Percentiles rank a stretch among this genome's conserved stretches.
phyloP scores from a whole-genome alignment of 2,113 vertebrate genomes.

The Stigmatopora argus region DNA sequence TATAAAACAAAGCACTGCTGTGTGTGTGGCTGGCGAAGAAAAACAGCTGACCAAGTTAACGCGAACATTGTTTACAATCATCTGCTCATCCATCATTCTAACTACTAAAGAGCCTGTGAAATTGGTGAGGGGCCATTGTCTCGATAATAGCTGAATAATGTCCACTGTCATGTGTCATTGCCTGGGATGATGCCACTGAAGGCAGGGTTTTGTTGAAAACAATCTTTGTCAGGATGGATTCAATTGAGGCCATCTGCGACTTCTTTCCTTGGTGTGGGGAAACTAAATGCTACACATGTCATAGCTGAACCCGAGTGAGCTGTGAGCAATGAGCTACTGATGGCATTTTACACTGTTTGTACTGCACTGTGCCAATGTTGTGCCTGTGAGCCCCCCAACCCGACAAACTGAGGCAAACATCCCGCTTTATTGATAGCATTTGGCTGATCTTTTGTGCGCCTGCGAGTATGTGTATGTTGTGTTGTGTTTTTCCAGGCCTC shows the following conservation, averaged over 20 bases:
- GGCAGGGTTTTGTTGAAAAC: conserved; percentile 44
- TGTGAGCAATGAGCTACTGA: conserved; percentile 36
- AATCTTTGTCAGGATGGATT: conserved; percentile 24
- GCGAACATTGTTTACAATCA: conserved; percentile 53
- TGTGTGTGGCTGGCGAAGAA: conserved; percentile 15
- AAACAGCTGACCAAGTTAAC: conserved; percentile 37
- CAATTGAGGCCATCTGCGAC: conserved; percentile 49
- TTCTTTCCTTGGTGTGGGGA: conserved; percentile 38
- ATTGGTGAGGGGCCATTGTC: conserved; percentile 54
- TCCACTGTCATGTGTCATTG: conserved; percentile 39
- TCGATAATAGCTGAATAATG: conserved; percentile 45
- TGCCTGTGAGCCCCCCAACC: conserved; percentile 53
- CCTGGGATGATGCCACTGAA: conserved; percentile 43
- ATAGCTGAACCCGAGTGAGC: conserved; percentile 29
- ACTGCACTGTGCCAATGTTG: conserved; percentile 58
- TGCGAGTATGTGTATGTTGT: conserved; percentile 16
- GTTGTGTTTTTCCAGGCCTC: conserved; percentile 55
- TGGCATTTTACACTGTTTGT: conserved; percentile 61
- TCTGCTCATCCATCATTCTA: conserved; percentile 56
- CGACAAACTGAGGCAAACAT: conserved; percentile 58
- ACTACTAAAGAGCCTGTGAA: conserved; percentile 44
- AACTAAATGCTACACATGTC: conserved; percentile 31
- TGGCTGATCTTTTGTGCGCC: conserved; percentile 53
- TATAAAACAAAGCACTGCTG: conserved; percentile 19
- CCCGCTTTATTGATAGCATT: conserved; percentile 62